Evolutionary conservation across 2,888 invertebrate species (phyloP), one percentile per base, ranked within the genome.

Genomic region (Rotaria sp.): DNA sequence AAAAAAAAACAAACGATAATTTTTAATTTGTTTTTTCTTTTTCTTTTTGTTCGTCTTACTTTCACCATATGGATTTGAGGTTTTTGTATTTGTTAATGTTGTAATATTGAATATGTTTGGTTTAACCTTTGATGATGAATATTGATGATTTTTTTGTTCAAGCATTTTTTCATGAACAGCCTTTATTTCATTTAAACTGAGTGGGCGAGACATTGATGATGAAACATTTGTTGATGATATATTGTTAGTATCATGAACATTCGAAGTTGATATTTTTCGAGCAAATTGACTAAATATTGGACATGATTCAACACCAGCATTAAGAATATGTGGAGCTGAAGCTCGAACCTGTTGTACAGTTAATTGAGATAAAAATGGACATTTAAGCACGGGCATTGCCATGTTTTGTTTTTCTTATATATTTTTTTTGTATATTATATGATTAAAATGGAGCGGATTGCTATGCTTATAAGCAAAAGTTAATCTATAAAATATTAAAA

Each of bases 261-360:
- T 67, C 3, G 45, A 26, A 13, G 45, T 80, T 21, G 67, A 67
- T 13, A 67, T 67, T 80, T 45, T 41, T 41, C 80, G 80, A 26
- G 26, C 45, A 15, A 45, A 80, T n/a, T 41, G 41, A 80, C 80
- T 80, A n/a, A 45, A 80, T 26, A 80, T n/a, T 45, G 80, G 80
- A n/a, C 80, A 80, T 15, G 45, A n/a, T 80, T 41, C n/a, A 15
- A n/a, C 45, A 26, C 80, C 80, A 4, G 45, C 45, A 45, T 80
- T 80, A 11, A 80, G n/a, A 80, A 80, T 80, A 80, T 80, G 21
- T 11, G 41, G 45, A 80, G 80, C 80, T 10, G 80, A 80, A 4
- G 80, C 45, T 45, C 80, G 80, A 45, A 80, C 80, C 45, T 80
- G 80, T 45, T 80, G 80, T 80, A 80, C 45, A n/a, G 80, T 80